These are phyloP conservation scores for Sparidentex hasta DNA, from an alignment of 2,797 vertebrate species.

Conservation along the genomic window DNA sequence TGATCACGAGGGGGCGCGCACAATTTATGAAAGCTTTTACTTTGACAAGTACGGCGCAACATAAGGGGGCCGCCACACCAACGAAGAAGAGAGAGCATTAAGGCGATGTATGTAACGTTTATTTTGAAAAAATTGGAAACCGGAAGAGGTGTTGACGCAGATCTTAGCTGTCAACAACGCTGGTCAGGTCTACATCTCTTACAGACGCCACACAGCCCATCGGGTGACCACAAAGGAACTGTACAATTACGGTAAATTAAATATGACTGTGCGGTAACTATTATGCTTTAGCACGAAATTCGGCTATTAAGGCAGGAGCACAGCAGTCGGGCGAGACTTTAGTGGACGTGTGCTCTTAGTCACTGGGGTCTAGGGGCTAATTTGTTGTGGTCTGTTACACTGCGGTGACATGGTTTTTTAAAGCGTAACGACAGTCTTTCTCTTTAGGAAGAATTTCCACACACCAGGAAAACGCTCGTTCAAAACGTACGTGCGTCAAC, in stretches of 20 bases:
- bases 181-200: neutral
- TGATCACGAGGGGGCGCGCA: neutral
- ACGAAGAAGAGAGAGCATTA: too few species aligned
- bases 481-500: rapidly evolving
- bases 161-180: conserved; percentile 45
- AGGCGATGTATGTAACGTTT: neutral
- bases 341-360: neutral
- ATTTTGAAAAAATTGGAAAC: conserved; percentile 51
- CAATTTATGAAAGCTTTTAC: conserved; percentile 9
- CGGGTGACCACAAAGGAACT: neutral
- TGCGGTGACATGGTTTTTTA: neutral
- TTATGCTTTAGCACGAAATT: rapidly evolving
- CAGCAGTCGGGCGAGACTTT: neutral
- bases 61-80: too few species aligned
- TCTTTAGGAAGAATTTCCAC: neutral
- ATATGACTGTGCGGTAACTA: neutral
- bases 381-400: conserved; percentile 4
- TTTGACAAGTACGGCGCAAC: neutral
- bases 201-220: conserved; percentile 17
- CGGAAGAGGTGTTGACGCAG: conserved; percentile 64
- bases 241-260: conserved; percentile 53
- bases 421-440: neutral
- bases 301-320: rapidly evolving
- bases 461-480: rapidly evolving
- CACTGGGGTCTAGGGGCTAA: conserved; percentile 15